phyloP scores from a whole-genome alignment of 1,140 invertebrate genomes.

The Neuroterus valhalla region DNA sequence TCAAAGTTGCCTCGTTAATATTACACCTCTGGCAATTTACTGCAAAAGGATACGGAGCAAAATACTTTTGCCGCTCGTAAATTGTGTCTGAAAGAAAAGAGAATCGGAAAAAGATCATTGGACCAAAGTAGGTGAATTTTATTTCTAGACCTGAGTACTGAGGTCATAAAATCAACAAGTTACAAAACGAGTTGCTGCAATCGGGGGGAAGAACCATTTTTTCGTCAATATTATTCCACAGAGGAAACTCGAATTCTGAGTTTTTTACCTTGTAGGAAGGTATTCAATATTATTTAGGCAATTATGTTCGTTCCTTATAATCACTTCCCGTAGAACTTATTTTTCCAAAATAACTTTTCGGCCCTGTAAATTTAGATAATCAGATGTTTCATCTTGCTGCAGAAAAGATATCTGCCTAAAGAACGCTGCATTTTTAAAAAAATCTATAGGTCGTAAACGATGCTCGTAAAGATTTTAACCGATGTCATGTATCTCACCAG shows the following conservation, averaged over 20 bases:
- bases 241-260: background rate
- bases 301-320: too few relatives aligned
- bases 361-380: too few relatives aligned
- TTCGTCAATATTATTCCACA: background rate
- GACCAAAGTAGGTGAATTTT: background rate
- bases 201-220: background rate
- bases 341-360: too few relatives aligned
- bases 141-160: background rate
- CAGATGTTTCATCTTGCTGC: too few relatives aligned
- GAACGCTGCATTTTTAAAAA: too few relatives aligned
- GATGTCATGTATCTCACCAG: too few relatives aligned
- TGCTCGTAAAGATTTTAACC: too few relatives aligned
- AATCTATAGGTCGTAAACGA: too few relatives aligned
- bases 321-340: too few relatives aligned
- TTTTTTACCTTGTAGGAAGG: too few relatives aligned
- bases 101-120: constrained; percentile 13
- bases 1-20: constrained; percentile 14
- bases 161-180: constrained; percentile 9
- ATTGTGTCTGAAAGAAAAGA: background rate
- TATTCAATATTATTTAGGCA: too few relatives aligned
- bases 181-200: background rate
- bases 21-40: constrained; percentile 11
- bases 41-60: background rate
- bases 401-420: too few relatives aligned
- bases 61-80: constrained; percentile 9